phyloP scores from a whole-genome alignment of 1,140 invertebrate genomes.

The Drosophila melanica region DNA sequence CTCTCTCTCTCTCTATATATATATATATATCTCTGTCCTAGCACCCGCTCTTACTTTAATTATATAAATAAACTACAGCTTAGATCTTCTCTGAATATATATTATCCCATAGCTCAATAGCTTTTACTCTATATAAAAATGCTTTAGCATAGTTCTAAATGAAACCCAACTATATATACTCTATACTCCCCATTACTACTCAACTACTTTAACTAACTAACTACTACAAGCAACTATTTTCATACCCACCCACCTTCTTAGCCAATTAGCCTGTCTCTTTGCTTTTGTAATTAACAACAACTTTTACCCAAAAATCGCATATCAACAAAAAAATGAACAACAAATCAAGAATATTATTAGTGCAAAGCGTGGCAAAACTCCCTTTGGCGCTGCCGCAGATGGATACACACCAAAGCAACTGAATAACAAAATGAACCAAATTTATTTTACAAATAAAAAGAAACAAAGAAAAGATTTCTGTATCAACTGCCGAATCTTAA shows the following conservation, averaged over 20 bases:
- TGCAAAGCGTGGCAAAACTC: slow-evolving; percentile 43
- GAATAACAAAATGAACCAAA: slow-evolving; percentile 49
- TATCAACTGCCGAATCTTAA: slow-evolving; percentile 84
- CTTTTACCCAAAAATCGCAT: slow-evolving; percentile 21
- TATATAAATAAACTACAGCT: slow-evolving; percentile 12
- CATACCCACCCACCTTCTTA: slow-evolving; percentile 41
- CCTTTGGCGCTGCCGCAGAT: slow-evolving; percentile 48
- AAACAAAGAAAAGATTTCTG: slow-evolving; percentile 78
- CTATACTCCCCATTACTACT: slow-evolving; percentile 1
- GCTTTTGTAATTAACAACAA: slow-evolving; percentile 70
- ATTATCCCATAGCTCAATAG: slow-evolving; percentile 4
- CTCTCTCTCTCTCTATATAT: no score
- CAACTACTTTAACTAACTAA: slow-evolving; percentile 21
- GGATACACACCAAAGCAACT: slow-evolving; percentile 65
- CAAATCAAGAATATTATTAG: slow-evolving; percentile 21
- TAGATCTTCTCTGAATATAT: slow-evolving; percentile 10
- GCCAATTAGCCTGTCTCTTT: slow-evolving; percentile 39
- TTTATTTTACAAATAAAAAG: slow-evolving; percentile 27
- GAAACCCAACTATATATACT: neutral
- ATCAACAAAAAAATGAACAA: slow-evolving; percentile 8
- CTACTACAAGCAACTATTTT: slow-evolving; percentile 32
- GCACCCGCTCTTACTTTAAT: slow-evolving; percentile 23
- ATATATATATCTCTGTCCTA: no score
- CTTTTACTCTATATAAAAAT: slow-evolving; percentile 10
- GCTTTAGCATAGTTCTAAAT: slow-evolving; percentile 15